phyloP scores from a whole-genome alignment of 35 echinoderm and acorn worm genomes.

The Apostichopus parvimensis region DNA sequence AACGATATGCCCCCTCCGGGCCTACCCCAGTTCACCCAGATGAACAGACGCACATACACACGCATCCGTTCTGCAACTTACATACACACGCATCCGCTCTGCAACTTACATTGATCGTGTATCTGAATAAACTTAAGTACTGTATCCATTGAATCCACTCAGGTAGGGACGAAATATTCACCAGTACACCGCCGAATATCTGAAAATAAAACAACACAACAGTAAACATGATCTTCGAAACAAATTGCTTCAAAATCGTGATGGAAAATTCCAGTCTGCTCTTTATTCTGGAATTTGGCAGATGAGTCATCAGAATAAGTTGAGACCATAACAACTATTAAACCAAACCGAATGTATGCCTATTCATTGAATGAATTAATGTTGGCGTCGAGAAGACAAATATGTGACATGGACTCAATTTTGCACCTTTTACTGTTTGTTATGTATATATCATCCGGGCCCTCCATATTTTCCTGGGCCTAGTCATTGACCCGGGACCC shows the following conservation, averaged over 20 bases:
- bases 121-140: slow-evolving; percentile 43
- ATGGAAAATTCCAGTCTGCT: not conserved
- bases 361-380: too few relatives aligned
- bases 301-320: not conserved
- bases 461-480: too few relatives aligned
- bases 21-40: not conserved
- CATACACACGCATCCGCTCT: too few relatives aligned
- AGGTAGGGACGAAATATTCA: slow-evolving; percentile 33
- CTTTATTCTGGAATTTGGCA: not conserved
- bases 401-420: too few relatives aligned
- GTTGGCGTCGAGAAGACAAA: too few relatives aligned
- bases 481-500: too few relatives aligned
- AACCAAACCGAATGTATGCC: not conserved
- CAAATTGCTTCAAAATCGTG: not conserved
- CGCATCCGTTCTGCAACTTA: not conserved
- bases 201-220: not conserved
- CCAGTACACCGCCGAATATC: slow-evolving; percentile 48
- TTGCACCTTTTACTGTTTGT: too few relatives aligned
- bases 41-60: not conserved
- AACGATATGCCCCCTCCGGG: not conserved
- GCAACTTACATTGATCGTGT: slow-evolving; percentile 44
- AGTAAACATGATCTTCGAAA: too few relatives aligned
- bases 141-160: slow-evolving; percentile 50
- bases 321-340: not conserved
- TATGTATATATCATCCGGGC: too few relatives aligned